Conservation (phyloP, 2,888 invertebrate genomes). For the Nomada ferruginata region DNA sequence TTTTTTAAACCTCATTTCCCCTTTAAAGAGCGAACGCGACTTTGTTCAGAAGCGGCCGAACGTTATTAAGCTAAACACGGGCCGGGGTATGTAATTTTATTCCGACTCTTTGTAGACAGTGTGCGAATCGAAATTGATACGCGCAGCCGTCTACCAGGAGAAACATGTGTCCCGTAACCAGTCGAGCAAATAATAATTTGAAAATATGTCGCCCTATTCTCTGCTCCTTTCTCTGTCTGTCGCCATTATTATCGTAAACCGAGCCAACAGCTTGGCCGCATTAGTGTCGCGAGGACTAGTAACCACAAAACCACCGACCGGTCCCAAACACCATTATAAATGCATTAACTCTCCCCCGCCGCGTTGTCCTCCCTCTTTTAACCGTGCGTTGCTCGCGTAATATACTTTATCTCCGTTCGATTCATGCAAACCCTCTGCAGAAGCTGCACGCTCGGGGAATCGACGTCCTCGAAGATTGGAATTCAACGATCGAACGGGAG, state of each 20-base stretch:
- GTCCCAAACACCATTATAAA: slow-evolving; percentile 80
- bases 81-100: neutral
- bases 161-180: slow-evolving; percentile 74
- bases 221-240: slow-evolving; percentile 53
- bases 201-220: slow-evolving; percentile 80
- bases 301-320: slow-evolving; percentile 77
- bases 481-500: too few species aligned
- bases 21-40: neutral
- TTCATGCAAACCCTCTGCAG: slow-evolving; percentile 28
- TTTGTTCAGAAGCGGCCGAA: neutral
- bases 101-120: neutral
- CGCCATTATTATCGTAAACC: slow-evolving; percentile 64
- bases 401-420: slow-evolving; percentile 41
- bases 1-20: slow-evolving; percentile 11
- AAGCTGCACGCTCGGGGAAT: neutral
- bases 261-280: slow-evolving; percentile 66
- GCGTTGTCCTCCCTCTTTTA: slow-evolving; percentile 46
- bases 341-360: slow-evolving; percentile 78
- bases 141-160: slow-evolving; percentile 24
- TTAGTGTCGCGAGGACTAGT: slow-evolving; percentile 74
- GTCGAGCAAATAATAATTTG: slow-evolving; percentile 79
- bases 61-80: neutral
- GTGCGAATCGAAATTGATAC: slow-evolving; percentile 30
- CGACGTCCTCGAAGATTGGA: neutral
- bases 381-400: slow-evolving; percentile 35